These are phyloP conservation scores for Zalophus californianus DNA, from an alignment of 2,797 vertebrate genomes.

Conservation along the genomic window DNA sequence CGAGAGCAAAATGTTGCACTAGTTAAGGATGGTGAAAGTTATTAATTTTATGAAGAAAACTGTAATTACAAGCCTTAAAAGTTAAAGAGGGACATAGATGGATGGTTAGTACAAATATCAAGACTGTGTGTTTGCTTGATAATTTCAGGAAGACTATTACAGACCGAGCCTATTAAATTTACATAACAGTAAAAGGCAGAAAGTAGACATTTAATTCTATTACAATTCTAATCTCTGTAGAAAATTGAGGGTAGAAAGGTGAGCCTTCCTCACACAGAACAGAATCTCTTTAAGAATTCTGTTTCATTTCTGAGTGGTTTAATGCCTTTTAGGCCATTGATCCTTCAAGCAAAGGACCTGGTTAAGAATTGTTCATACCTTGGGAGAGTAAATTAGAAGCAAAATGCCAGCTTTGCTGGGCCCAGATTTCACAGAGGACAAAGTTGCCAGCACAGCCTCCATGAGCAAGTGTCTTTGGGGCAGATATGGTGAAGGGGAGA, in stretches of 20 bases:
- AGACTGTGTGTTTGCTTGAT: not conserved
- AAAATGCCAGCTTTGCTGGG: not conserved
- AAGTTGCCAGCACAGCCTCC: not conserved
- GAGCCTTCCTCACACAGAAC: not conserved
- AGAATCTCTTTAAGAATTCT: not conserved
- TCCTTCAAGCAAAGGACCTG: not conserved
- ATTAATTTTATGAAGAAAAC: not conserved
- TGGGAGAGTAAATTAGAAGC: not conserved
- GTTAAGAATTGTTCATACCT: not conserved
- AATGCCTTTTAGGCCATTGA: not conserved
- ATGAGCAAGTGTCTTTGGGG: not conserved
- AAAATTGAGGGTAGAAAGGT: not conserved
- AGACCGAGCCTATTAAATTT: not conserved
- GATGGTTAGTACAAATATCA: not conserved
- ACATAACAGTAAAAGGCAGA: not conserved
- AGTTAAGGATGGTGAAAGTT: not conserved
- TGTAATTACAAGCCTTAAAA: not conserved
- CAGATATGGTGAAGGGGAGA: not conserved
- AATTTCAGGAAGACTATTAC: not conserved
- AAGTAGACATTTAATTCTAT: not conserved
- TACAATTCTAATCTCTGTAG: not conserved
- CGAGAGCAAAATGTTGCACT: not conserved
- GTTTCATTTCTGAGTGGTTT: not conserved
- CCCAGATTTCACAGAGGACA: not conserved
- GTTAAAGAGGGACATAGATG: not conserved